Evolutionary conservation across 2,888 invertebrate genomes (phyloP).

Genomic region (Fabriciana adippe): DNA sequence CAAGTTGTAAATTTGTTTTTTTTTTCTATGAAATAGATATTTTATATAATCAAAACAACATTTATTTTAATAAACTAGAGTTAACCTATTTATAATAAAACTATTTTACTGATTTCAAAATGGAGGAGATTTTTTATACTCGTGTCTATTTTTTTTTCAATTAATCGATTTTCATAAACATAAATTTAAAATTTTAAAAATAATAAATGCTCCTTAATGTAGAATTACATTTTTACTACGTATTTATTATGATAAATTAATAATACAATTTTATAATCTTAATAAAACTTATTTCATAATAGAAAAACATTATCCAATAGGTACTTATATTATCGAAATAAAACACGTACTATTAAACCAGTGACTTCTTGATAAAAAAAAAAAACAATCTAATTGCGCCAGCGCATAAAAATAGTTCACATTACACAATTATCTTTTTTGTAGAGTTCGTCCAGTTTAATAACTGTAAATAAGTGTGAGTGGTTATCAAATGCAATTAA

Average conservation of each 20-base stretch:
- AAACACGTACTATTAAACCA: slow-evolving; percentile 10
- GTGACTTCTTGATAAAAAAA: slow-evolving; percentile 14
- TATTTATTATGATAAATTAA: too few species aligned
- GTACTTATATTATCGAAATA: neutral
- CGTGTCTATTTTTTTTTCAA: too few species aligned
- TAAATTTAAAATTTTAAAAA: too few species aligned
- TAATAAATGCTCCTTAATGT: too few species aligned
- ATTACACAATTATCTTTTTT: slow-evolving; percentile 17
- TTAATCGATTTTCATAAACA: too few species aligned
- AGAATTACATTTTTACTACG: too few species aligned
- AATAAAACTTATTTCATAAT: slow-evolving; percentile 5
- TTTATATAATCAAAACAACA: too few species aligned
- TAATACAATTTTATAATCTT: too few species aligned
- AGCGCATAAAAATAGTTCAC: slow-evolving; percentile 15
- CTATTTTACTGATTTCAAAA: too few species aligned
- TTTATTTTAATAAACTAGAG: too few species aligned
- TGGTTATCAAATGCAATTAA: slow-evolving; percentile 2
- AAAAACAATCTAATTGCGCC: neutral
- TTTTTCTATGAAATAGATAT: neutral
- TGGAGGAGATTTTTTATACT: too few species aligned
- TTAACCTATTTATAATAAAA: too few species aligned
- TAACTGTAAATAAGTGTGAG: slow-evolving; percentile 2
- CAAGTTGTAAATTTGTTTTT: slow-evolving; percentile 4
- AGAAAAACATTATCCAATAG: slow-evolving; percentile 8
- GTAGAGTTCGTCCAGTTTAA: slow-evolving; percentile 5